phyloP scores from a whole-genome alignment of 2,888 invertebrate genomes.

The Lasioglossum morio region DNA sequence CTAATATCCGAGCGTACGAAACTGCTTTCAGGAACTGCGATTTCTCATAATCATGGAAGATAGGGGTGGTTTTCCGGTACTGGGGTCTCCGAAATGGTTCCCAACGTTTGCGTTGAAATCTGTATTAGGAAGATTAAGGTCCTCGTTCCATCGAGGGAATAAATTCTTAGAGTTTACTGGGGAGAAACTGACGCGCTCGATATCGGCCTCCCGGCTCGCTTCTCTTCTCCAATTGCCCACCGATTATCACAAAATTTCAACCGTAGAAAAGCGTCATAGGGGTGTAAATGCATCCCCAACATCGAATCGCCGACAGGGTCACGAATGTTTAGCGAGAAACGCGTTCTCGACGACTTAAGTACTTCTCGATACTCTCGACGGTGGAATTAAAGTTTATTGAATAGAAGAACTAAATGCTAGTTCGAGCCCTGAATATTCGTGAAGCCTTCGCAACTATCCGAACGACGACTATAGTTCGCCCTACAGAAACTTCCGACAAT shows the following conservation, averaged over 20 bases:
- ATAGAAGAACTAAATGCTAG: neutral
- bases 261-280: slow-evolving; percentile 48
- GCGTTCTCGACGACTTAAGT: neutral
- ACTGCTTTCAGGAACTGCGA: neutral
- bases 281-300: slow-evolving; percentile 57
- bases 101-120: neutral
- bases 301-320: slow-evolving; percentile 50
- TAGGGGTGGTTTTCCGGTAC: neutral
- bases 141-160: too few species aligned
- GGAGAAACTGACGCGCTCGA: neutral
- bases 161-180: too few species aligned
- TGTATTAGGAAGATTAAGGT: neutral
- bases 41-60: neutral
- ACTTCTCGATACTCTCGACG: neutral
- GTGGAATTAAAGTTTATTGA: neutral
- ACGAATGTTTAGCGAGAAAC: neutral
- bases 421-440: neutral
- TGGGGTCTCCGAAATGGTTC: neutral
- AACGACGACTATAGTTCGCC: neutral
- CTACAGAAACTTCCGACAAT: neutral
- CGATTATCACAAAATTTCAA: slow-evolving; percentile 60
- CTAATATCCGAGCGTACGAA: slow-evolving; percentile 23
- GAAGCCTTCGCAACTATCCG: neutral
- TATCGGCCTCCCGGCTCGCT: slow-evolving; percentile 10
- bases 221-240: slow-evolving; percentile 37